Evolutionary conservation across 2,888 invertebrate species (phyloP), one percentile per base, ranked within the genome.

Genomic region (Cataglyphis altisquamis): DNA sequence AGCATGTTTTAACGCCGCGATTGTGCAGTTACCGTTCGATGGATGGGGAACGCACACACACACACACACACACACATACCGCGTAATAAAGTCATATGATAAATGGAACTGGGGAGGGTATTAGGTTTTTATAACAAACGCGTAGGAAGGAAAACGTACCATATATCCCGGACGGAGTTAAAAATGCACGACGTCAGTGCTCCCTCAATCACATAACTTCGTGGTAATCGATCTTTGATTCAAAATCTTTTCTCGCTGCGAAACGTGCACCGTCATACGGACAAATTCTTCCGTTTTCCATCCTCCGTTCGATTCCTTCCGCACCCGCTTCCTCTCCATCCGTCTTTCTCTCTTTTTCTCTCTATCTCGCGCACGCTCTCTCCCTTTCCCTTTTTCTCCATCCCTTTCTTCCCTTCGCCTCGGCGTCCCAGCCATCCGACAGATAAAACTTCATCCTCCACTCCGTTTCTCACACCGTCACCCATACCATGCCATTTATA

Each of bases 361-460:
- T 52, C 55, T 39, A 55, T 55, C 52, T 60, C 62, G 39, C 48
- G 55, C 67, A 4, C 67, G 6, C 36, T 41, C 62, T 66, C 83
- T 63, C 45, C 57, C 3, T 52, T 48, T 25, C 62, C 70, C 41
- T 68, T 41, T 25, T 64, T 63, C 48, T 70, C 63, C 70, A 73
- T 82, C 55, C 72, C 70, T 57, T 66, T 66, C 63, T 32, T 8
- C 15, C 15, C 29, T 36, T 15, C 62, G 36, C 32, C 29, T 29
- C 39, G 29, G 18, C 80, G 74, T 83, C 64, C 41, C 84, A 81
- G 75, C 52, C 75, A 84, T 68, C 78, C 87, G 89, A 85, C 90
- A 92, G 92, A 93, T 93, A 93, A 93, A 93, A 91, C 92, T 91
- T 91, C 90, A 90, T 91, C 91, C 88, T 84, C 82, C 85, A 66